Conservation (phyloP, 2,797 vertebrate genomes). For the Sebastes itinus region DNA sequence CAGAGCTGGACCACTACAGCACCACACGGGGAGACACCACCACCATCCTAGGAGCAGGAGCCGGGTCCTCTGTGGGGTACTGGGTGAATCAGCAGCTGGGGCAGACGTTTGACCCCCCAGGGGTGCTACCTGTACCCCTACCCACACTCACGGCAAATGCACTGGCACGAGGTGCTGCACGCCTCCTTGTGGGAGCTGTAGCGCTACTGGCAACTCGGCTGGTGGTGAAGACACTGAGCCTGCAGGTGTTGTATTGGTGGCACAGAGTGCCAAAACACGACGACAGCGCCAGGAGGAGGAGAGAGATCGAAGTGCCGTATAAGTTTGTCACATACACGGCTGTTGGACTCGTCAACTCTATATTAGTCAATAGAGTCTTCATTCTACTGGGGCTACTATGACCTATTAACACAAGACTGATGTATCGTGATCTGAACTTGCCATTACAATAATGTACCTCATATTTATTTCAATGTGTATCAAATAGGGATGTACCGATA, state of each 20-base stretch:
- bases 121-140: constrained; percentile 67
- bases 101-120: constrained; percentile 70
- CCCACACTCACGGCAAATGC: constrained; percentile 48
- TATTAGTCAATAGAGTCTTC: constrained; percentile 86
- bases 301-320: constrained; percentile 93
- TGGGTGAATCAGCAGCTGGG: constrained; percentile 86
- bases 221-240: constrained; percentile 77
- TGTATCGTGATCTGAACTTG: not conserved
- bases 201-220: constrained; percentile 85
- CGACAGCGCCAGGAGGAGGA: constrained; percentile 78
- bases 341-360: constrained; percentile 86
- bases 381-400: constrained; percentile 84
- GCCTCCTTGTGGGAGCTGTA: constrained; percentile 80
- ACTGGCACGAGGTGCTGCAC: constrained; percentile 51
- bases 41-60: constrained; percentile 85
- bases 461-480: constrained; percentile 40
- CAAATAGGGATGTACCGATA: not conserved
- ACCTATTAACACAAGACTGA: constrained; percentile 39
- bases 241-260: constrained; percentile 79
- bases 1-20: constrained; percentile 90
- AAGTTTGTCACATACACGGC: constrained; percentile 90
- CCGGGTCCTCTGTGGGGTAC: constrained; percentile 88
- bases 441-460: constrained; percentile 4
- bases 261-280: constrained; percentile 79
- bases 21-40: constrained; percentile 93